Percentiles rank a stretch among this genome's conserved stretches.
These are phyloP conservation scores for Rhinoraja longicauda DNA, from an alignment of 2,797 vertebrate species.

Conservation along the genomic window DNA sequence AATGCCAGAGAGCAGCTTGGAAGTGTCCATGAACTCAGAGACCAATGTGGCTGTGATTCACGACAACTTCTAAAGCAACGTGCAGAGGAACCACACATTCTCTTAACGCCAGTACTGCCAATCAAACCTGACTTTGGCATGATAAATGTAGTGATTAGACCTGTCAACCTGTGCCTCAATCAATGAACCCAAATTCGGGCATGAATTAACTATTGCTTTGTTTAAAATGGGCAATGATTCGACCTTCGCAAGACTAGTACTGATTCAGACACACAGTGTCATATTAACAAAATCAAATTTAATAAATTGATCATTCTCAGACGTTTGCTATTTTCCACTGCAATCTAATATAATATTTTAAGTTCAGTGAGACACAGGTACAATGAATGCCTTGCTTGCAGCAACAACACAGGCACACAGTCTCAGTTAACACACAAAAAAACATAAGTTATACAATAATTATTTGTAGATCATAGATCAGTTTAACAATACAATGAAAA, in stretches of 20 bases:
- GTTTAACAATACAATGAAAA: no score
- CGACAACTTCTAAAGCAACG: constrained; percentile 47
- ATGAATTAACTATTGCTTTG: constrained; percentile 44
- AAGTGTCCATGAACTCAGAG: constrained; percentile 44
- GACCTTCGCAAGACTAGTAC: constrained; percentile 27
- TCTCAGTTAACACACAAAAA: no score
- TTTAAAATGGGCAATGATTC: constrained; percentile 40
- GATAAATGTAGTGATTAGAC: constrained; percentile 51
- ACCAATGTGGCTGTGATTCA: constrained; percentile 43
- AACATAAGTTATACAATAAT: no score
- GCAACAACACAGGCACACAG: no score
- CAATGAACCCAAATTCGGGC: constrained; percentile 42
- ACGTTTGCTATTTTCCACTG: background rate
- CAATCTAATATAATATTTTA: background rate
- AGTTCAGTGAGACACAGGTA: no score
- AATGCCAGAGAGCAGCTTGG: constrained; percentile 21
- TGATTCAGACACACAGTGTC: background rate
- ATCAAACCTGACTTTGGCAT: constrained; percentile 46
- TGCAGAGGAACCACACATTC: constrained; percentile 40
- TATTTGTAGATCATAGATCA: no score
- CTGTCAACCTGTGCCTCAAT: constrained; percentile 46
- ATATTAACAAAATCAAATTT: background rate
- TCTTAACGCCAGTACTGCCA: constrained; percentile 43
- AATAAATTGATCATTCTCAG: background rate
- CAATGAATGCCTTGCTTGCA: no score